A percentile compares a stretch with the other conserved stretches of the same genome.
Evolutionary conservation across 2,113 vertebrate genomes (phyloP).

Genomic region (Carettochelys insculpta): DNA sequence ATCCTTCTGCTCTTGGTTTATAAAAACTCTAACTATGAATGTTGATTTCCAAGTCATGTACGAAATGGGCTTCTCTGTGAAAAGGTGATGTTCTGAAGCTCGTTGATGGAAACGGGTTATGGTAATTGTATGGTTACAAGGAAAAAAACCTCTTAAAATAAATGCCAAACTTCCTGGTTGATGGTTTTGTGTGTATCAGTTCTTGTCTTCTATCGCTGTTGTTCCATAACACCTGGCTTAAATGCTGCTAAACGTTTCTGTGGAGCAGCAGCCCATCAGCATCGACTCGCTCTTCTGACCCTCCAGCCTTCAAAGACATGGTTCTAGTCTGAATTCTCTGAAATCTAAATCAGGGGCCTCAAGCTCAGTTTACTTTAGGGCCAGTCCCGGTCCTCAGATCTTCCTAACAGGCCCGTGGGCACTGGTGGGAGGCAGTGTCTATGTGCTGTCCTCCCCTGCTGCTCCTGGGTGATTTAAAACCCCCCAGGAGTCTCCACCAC

Average conservation of each 20-base stretch:
- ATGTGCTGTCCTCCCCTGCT: no score
- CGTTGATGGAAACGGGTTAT: not conserved
- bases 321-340: no score
- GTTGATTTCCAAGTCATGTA: not conserved
- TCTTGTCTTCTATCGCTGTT: not conserved
- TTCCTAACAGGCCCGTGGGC: no score
- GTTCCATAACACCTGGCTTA: not conserved
- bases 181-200: rapidly evolving
- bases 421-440: no score
- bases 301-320: not conserved
- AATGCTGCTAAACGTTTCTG: not conserved
- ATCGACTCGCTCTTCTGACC: not conserved
- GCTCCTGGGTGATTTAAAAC: no score
- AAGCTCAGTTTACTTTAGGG: no score
- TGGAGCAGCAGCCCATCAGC: not conserved
- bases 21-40: not conserved
- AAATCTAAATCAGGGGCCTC: no score
- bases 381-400: no score
- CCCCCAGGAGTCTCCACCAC: no score
- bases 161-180: conserved; percentile 53
- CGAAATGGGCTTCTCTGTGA: not conserved
- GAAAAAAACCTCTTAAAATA: conserved; percentile 52
- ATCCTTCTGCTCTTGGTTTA: not conserved
- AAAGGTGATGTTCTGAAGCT: not conserved
- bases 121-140: conserved; percentile 28